These are phyloP conservation scores for Peromyscus maniculatus DNA, from an alignment of 2,113 vertebrate genomes.

Conservation along the genomic window DNA sequence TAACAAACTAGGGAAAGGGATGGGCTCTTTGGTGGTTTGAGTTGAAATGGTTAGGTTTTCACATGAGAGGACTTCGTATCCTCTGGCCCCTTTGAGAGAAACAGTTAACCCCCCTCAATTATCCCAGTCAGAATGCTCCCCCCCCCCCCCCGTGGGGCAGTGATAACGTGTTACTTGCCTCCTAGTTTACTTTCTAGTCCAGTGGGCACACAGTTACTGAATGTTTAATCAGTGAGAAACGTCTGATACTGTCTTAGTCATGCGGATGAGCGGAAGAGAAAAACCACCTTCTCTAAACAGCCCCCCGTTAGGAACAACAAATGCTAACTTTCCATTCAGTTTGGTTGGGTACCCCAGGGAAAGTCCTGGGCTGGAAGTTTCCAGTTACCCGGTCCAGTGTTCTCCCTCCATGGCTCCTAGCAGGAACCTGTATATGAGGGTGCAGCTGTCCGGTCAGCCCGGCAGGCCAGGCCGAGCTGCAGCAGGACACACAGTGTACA, in stretches of 20 bases:
- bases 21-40: background rate
- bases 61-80: background rate
- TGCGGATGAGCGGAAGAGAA: background rate
- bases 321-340: background rate
- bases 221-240: background rate
- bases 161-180: background rate
- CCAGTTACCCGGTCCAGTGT: background rate
- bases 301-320: background rate
- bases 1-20: background rate
- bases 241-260: background rate
- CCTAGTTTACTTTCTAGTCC: background rate
- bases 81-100: background rate
- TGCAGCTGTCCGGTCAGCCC: background rate
- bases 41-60: background rate
- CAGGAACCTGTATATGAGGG: background rate
- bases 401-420: background rate
- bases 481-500: rapidly evolving
- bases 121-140: background rate
- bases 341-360: background rate
- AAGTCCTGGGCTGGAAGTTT: background rate
- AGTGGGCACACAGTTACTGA: background rate
- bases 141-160: too few species aligned
- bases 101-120: background rate
- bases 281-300: background rate
- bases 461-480: background rate